Evolutionary conservation across 2,797 vertebrate species (phyloP).

Genomic region (Aselliscus stoliczkanus): DNA sequence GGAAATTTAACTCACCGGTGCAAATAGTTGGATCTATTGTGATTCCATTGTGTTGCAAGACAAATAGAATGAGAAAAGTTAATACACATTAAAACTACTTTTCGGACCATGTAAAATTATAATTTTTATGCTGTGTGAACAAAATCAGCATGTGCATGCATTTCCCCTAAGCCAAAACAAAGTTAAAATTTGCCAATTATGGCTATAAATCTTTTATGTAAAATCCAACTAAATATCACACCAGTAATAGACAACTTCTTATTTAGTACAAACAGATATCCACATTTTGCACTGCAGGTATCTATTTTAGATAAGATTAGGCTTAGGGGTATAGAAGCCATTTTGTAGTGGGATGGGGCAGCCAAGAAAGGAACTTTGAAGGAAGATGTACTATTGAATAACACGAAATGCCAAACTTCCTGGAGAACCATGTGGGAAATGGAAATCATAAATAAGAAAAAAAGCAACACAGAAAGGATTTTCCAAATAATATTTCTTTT

Average conservation of each 20-base stretch:
- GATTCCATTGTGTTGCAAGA: conserved; percentile 95
- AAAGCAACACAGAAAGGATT: neutral
- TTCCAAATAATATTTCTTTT: conserved; percentile 5
- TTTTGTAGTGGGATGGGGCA: neutral
- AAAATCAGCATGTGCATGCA: conserved; percentile 71
- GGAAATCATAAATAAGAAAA: conserved; percentile 2
- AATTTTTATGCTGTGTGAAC: conserved; percentile 78
- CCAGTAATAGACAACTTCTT: conserved; percentile 52
- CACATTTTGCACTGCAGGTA: conserved; percentile 4
- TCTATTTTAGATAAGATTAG: conserved; percentile 1
- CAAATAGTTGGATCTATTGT: conserved; percentile 99
- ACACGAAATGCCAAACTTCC: neutral
- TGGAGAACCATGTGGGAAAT: conserved; percentile 15
- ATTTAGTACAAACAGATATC: conserved; percentile 33
- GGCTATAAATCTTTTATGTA: conserved; percentile 58
- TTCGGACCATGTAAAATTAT: conserved; percentile 78
- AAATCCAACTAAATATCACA: conserved; percentile 76
- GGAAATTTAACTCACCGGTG: conserved; percentile 97
- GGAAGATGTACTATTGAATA: neutral
- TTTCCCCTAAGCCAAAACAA: conserved; percentile 67
- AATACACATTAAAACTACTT: conserved; percentile 83
- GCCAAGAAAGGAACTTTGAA: neutral
- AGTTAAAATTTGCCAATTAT: conserved; percentile 66
- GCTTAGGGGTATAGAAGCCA: neutral
- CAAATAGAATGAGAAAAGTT: conserved; percentile 93